Base-by-base conservation (phyloP, 2,797 vertebrate genomes). In the Tolypeutes matacus region DNA sequence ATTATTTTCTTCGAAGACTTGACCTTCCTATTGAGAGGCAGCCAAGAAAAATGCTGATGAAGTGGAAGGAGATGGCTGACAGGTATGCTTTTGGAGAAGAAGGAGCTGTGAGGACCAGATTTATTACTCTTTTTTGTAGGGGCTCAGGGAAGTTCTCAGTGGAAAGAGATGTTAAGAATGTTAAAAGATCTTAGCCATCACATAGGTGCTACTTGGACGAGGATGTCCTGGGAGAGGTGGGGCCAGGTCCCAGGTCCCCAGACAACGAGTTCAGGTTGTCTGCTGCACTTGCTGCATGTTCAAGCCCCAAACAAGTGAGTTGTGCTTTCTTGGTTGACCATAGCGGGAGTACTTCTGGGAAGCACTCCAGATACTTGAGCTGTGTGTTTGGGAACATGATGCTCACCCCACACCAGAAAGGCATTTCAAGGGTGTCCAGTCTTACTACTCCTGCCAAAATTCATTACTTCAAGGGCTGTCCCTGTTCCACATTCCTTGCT, bases 61-160 rank as follows among this genome's bases (percentile, higher is more conserved):
- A 99, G 96, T 99, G 99, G 99, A 99, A 99, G 86, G 99, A 99
- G 97, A 99, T 99, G 99, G 99, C 99, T 39, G 99, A 99, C 98
- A 99, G 99, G 99, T 99, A 96, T 92, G 98, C 69, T 36, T 73
- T 17, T 56, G 56, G 18, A 56, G 46, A 0, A 0, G 60, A 14
- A 1, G 0, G 51, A 12, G 27, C 0, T 49, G 56, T 21, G 18
- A 25, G 39, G 77, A 7, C 23, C 1, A 46, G 42, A 12, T 17
- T 73, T n/a, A 18, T 25, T 65, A 72, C 15, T 90, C 36, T 36
- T 36, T 29, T 29, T 15, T 17, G 10, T 46, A 21, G 64, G 29
- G n/a, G 39, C 27, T 25, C 18, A 0, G 49, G n/a, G 62, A 86
- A 65, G 80, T 39, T 56, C 23, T 65, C 42, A 5, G 11, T 58